Percentiles rank a stretch among this genome's conserved stretches.
Evolutionary conservation across 2,113 vertebrate genomes (phyloP).

Genomic region (Vanacampus margaritifer): DNA sequence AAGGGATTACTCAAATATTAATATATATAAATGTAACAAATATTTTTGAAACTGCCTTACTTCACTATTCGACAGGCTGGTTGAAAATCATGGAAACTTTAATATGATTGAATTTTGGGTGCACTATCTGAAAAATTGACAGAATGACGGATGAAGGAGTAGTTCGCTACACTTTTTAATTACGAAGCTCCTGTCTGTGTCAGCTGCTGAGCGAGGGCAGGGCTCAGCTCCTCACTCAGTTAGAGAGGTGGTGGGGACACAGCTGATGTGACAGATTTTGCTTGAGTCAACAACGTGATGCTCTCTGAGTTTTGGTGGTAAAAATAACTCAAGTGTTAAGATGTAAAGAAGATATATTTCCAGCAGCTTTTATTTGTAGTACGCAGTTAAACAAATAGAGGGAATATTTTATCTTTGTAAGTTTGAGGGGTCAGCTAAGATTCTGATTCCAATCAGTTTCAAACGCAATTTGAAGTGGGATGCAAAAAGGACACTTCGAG

Average conservation of each 20-base stretch:
- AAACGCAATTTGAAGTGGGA: too few species aligned
- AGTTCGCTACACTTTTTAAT: not conserved
- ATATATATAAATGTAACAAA: too few species aligned
- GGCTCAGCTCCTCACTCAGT: not conserved
- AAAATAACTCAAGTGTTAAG: not conserved
- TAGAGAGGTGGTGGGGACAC: not conserved
- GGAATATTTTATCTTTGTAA: too few species aligned
- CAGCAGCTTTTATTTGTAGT: not conserved
- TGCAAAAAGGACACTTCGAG: too few species aligned
- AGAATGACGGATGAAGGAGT: constrained; percentile 4
- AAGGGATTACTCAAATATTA: too few species aligned
- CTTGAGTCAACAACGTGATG: not conserved
- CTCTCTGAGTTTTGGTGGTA: not conserved
- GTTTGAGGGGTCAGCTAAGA: too few species aligned
- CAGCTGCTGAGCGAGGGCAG: not conserved
- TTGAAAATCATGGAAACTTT: not conserved
- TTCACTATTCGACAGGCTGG: not conserved
- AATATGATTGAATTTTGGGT: not conserved
- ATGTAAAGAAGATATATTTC: not conserved
- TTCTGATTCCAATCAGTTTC: too few species aligned
- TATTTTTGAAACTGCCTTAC: not conserved
- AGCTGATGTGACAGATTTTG: constrained; percentile 1
- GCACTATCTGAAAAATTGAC: not conserved
- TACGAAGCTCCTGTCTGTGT: not conserved
- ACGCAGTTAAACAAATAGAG: too few species aligned